Conservation (phyloP, 2,888 invertebrate genomes). For the Cheilosia impressa region DNA sequence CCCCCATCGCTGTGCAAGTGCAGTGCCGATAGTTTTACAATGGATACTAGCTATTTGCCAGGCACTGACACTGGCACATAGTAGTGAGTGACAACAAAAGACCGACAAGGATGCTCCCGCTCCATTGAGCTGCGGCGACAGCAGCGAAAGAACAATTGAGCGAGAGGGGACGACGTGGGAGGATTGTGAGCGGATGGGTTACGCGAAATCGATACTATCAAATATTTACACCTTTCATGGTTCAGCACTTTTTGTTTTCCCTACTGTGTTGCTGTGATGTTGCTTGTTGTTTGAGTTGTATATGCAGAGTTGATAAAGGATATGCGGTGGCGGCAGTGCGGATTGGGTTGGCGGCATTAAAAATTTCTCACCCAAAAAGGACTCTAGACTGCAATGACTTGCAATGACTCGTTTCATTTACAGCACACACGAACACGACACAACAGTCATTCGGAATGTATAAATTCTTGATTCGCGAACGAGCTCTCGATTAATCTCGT, state of each 20-base stretch:
- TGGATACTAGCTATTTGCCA: conserved; percentile 68
- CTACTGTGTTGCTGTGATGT: conserved; percentile 30
- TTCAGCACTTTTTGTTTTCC: conserved; percentile 71
- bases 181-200: neutral
- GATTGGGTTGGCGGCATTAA: conserved; percentile 29
- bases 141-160: conserved; percentile 60
- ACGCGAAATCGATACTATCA: conserved; percentile 73
- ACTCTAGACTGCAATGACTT: conserved; percentile 23
- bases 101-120: conserved; percentile 53
- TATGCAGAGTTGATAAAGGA: conserved; percentile 60
- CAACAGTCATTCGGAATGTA: conserved; percentile 19
- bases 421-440: conserved; percentile 2
- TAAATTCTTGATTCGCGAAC: conserved; percentile 52
- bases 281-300: conserved; percentile 56
- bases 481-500: conserved; percentile 50
- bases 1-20: conserved; percentile 10
- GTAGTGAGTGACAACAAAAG: conserved; percentile 64
- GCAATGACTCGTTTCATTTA: conserved; percentile 26
- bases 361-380: conserved; percentile 35
- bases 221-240: conserved; percentile 75
- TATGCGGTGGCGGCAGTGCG: conserved; percentile 13
- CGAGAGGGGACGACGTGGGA: neutral
- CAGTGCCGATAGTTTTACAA: conserved; percentile 69
- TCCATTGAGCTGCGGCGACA: conserved; percentile 38
- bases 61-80: conserved; percentile 14